Percentiles rank a stretch among this genome's conserved stretches.
phyloP scores from a whole-genome alignment of 2,888 invertebrate genomes.

The Dicyrtomina minuta region DNA sequence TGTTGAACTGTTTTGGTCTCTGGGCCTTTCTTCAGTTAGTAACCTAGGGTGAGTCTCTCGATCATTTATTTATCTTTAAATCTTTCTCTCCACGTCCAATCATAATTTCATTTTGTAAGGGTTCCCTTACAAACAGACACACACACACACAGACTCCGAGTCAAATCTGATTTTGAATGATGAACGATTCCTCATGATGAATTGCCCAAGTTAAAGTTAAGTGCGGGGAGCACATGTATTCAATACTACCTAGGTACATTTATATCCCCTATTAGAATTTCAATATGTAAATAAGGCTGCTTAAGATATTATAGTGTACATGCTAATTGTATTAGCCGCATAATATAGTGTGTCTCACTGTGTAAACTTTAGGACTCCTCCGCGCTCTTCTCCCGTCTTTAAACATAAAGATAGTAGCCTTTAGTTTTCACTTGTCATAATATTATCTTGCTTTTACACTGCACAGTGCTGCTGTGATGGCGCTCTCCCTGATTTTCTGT shows the following conservation, averaged over 20 bases:
- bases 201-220: background rate
- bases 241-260: too few relatives aligned
- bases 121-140: too few relatives aligned
- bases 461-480: too few relatives aligned
- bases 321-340: too few relatives aligned
- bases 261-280: too few relatives aligned
- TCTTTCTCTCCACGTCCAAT: slow-evolving; percentile 26
- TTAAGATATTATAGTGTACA: too few relatives aligned
- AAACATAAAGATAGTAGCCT: background rate
- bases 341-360: background rate
- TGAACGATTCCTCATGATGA: slow-evolving; percentile 27
- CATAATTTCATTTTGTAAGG: slow-evolving; percentile 20
- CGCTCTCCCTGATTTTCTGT: background rate
- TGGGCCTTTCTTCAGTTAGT: background rate
- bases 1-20: too few relatives aligned
- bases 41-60: slow-evolving; percentile 13
- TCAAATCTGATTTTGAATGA: slow-evolving; percentile 28
- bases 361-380: background rate
- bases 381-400: too few relatives aligned
- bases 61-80: slow-evolving; percentile 28
- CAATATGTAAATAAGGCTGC: too few relatives aligned
- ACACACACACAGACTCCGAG: slow-evolving; percentile 5
- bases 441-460: slow-evolving; percentile 9
- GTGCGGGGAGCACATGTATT: too few relatives aligned
- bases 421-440: background rate